Base-by-base conservation (phyloP, 2,797 vertebrate species). In the Oreortyx pictus region DNA sequence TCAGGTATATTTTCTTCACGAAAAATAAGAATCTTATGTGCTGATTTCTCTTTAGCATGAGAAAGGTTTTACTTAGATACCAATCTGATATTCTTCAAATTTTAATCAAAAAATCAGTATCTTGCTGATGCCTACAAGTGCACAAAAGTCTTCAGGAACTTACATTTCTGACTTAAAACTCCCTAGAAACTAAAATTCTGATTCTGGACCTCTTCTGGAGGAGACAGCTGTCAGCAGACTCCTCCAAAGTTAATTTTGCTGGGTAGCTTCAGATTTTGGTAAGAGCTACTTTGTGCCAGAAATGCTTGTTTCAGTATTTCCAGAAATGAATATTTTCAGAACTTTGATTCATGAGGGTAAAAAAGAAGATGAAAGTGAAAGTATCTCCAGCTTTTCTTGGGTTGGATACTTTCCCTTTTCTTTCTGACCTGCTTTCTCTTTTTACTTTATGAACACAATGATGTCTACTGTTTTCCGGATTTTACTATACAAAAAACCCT, bases 111-210 rank as follows among this genome's bases (percentile, higher is more conserved):
- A 78, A 90, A 37, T 12, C 56, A 44, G n/a, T 24, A 64, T 52
- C 43, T 20, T 66, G 10, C 22, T 79, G 11, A 31, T 76, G 47
- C 47, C n/a, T 88, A 73, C 43, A 76, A 3, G n/a, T 67, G 61
- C 17, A 44, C 60, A 41, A 62, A 86, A 27, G 31, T 90, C 35
- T 82, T 8, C 46, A 86, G 56, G 14, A 90, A 27, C n/a, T 84
- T 82, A 25, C 33, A 79, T 73, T 76, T 86, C 84, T 95, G 67
- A 66, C 15, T 49, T 25, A 81, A 91, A 73, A 67, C 79, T 90
- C 71, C 35, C 22, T 19, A 56, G 33, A 31, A 47, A 73, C 29
- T 16, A 72, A 90, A 91, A 90, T 94, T 82, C 75, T 93, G 10
- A 67, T 86, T 76, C 6, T 14, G 27, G 6, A 88, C 8, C 8